A percentile compares a stretch with the other conserved stretches of the same genome.
phyloP scores from a whole-genome alignment of 2,888 invertebrate genomes.

The Drosophila lutescens region DNA sequence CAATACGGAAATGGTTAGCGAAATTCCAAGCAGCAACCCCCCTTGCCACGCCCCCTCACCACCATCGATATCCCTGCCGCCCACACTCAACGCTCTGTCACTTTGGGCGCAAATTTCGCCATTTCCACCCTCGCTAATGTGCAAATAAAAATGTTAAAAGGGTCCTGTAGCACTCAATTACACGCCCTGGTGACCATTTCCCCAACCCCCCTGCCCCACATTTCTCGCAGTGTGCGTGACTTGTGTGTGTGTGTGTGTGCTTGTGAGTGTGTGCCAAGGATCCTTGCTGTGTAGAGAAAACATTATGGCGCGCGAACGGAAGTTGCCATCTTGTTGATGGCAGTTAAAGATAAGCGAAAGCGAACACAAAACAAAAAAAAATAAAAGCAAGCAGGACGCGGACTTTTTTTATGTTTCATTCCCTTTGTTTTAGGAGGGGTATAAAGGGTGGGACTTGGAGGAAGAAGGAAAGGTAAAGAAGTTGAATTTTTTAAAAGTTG shows the following conservation, averaged over 20 bases:
- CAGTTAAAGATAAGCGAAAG: conserved; percentile 82
- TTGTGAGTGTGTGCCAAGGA: conserved; percentile 46
- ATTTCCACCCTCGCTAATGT: conserved; percentile 84
- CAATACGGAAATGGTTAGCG: conserved; percentile 54
- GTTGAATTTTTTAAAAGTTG: no score
- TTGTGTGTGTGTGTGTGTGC: conserved; percentile 41
- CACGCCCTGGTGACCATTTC: conserved; percentile 84
- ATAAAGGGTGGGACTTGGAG: background rate
- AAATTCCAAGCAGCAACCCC: background rate
- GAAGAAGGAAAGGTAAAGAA: no score
- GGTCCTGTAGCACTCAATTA: conserved; percentile 85
- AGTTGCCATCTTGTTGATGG: conserved; percentile 85
- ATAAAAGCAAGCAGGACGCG: conserved; percentile 46
- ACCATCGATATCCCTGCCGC: conserved; percentile 45
- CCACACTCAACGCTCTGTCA: conserved; percentile 78
- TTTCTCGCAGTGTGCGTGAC: conserved; percentile 65
- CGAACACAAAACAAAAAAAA: conserved; percentile 33
- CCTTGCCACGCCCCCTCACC: background rate
- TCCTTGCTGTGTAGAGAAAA: conserved; percentile 68
- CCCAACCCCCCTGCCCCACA: conserved; percentile 10
- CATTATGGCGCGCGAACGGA: conserved; percentile 84
- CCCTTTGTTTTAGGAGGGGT: conserved; percentile 24
- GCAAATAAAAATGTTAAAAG: conserved; percentile 85
- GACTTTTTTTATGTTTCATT: conserved; percentile 44
- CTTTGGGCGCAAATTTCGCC: conserved; percentile 81